Evolutionary conservation across 2,113 vertebrate genomes (phyloP), one percentile per base, ranked within the genome.

Genomic region (Scortum barcoo): DNA sequence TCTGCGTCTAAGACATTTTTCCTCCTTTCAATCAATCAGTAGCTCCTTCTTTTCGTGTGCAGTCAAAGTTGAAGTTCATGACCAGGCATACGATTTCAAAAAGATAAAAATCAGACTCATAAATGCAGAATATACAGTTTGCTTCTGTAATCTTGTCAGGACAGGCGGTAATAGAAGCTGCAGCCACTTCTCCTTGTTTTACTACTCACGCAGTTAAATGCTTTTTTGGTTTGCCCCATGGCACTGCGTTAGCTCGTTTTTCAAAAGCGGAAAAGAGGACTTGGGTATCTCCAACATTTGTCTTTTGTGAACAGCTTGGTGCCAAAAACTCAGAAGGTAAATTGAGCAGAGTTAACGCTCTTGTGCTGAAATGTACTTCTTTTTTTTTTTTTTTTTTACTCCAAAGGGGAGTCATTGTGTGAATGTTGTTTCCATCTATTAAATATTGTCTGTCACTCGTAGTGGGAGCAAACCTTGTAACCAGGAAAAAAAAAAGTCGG

Each of bases 101-200:
- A 60, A 19, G 74, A 76, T 88, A 58, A 76, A 81, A 80, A 81
- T 72, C 57, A 7, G 71, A 73, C 22, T 46, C 48, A 44, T 81
- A 66, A 86, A 83, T 30, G 62, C 28, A 62, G 62, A 57, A 80
- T 72, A 51, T 42, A 57, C 63, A 72, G 61, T 74, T 60, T 24
- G 40, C 51, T 63, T 42, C 72, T 67, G 46, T 19, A 58, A 44
- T 86, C 87, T 62, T 83, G 63, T 91, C 81, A 28, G 86, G 67
- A 58, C 84, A 78, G 66, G 86, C n/a, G 22, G 24, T 67, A 65
- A 77, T 67, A 65, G 74, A 80, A 66, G 12, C 70, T 5, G 13
- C 51, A 85, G 76, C 76, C 26, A 19, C 58, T 73, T 81, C 38
- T 72, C 10, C 2, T 22, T 3, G 8, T 78, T 88, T 66, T 36